Evolutionary conservation across 1,140 invertebrate genomes (phyloP).

Genomic region (Lordiphosa mommai): DNA sequence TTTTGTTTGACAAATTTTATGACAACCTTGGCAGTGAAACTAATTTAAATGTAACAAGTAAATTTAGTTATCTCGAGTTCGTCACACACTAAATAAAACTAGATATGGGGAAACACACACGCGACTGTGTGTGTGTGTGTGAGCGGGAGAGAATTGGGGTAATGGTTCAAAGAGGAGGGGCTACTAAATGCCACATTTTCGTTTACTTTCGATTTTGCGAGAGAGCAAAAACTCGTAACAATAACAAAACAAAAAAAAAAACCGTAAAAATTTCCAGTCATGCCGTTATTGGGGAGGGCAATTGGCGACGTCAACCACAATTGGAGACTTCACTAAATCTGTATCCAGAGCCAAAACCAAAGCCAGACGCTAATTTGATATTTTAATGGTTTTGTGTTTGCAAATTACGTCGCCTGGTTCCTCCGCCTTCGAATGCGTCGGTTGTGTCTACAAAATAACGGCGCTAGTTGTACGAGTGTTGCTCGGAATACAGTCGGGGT

Average conservation of each 20-base stretch:
- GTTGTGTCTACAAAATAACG: slow-evolving; percentile 40
- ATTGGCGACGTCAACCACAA: neutral
- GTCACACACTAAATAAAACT: slow-evolving; percentile 22
- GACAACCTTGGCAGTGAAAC: slow-evolving; percentile 39
- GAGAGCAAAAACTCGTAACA: slow-evolving; percentile 11
- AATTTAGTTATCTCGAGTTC: slow-evolving; percentile 28
- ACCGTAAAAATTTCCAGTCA: slow-evolving; percentile 12
- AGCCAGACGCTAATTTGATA: slow-evolving; percentile 73
- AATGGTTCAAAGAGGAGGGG: neutral
- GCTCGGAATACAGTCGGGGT: too few relatives aligned
- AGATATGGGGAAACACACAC: slow-evolving; percentile 5
- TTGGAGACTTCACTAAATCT: slow-evolving; percentile 46
- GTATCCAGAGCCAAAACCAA: slow-evolving; percentile 20
- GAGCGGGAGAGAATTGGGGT: neutral
- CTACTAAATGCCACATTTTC: slow-evolving; percentile 33
- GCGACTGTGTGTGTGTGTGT: slow-evolving; percentile 3
- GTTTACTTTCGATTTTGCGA: slow-evolving; percentile 56
- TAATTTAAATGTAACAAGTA: slow-evolving; percentile 32
- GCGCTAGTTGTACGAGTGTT: slow-evolving; percentile 32
- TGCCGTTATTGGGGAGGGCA: neutral
- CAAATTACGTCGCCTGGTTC: slow-evolving; percentile 45
- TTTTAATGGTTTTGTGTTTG: slow-evolving; percentile 75
- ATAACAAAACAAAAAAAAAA: slow-evolving; percentile 2
- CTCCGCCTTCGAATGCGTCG: slow-evolving; percentile 25
- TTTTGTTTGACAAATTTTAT: slow-evolving; percentile 10